Evolutionary conservation across 1,140 invertebrate species (phyloP).

Genomic region (Sitobion miscanthi): DNA sequence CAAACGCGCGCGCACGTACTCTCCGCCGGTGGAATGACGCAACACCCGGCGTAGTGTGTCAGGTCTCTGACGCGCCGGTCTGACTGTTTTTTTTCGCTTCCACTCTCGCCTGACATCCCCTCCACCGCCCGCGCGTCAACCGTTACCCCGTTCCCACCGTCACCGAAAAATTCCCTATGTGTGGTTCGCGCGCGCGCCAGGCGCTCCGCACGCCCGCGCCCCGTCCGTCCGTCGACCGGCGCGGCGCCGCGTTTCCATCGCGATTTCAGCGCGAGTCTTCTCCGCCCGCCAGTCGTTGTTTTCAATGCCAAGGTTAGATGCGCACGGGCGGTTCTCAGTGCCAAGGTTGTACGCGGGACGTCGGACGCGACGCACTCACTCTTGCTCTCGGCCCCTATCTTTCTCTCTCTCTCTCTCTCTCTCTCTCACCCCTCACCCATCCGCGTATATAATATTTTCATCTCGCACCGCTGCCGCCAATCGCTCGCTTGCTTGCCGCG

Average conservation of each 20-base stretch:
- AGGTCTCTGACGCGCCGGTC: slow-evolving; percentile 60
- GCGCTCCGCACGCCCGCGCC: not conserved
- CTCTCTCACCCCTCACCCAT: not conserved
- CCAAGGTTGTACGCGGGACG: slow-evolving; percentile 58
- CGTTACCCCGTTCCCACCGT: not conserved
- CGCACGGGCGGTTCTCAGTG: slow-evolving; percentile 51
- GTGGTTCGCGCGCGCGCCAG: not conserved
- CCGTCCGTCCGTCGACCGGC: not conserved
- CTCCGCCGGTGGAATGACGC: slow-evolving; percentile 52
- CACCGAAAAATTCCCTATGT: not conserved
- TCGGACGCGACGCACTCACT: slow-evolving; percentile 58
- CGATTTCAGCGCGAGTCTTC: slow-evolving; percentile 7
- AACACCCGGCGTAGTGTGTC: slow-evolving; percentile 56
- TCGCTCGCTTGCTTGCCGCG: not conserved
- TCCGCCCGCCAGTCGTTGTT: slow-evolving; percentile 25
- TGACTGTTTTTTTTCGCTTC: slow-evolving; percentile 62
- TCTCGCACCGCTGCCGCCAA: not conserved
- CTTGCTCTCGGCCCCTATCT: slow-evolving; percentile 18
- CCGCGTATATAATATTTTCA: not conserved
- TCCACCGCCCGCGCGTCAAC: not conserved
- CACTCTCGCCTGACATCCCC: slow-evolving; percentile 59
- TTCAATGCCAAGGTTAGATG: slow-evolving; percentile 58
- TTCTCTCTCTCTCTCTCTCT: not conserved
- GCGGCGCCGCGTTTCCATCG: slow-evolving; percentile 10
- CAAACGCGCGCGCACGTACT: not conserved